Evolutionary conservation across 2,888 invertebrate genomes (phyloP), one percentile per base, ranked within the genome.

Genomic region (Xestobium rufovillosum): DNA sequence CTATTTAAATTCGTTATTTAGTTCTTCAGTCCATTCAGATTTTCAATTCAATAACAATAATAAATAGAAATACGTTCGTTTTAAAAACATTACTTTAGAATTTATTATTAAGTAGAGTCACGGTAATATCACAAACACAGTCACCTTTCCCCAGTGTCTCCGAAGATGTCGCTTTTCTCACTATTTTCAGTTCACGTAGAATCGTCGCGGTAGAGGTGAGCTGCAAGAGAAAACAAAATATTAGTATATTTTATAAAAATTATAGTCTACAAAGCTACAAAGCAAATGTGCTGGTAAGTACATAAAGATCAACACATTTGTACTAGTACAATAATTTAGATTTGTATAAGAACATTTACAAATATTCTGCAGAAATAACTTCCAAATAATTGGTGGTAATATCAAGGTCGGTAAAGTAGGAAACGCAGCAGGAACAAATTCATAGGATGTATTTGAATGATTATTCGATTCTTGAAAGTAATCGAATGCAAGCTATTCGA

Each of bases 71-170:
- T 35, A 47, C 39, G 35, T 26, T 14, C 33, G 30, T 28, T 26
- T 39, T 34, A 19, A 32, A 32, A 19, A 10, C 28, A 41, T 37
- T 41, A 41, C 48, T 53, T 56, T 56, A 55, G 54, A 56, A 55
- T 55, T 53, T 11, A 31, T 25, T 44, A 39, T 44, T 41, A 39
- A 44, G 42, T 44, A 33, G 36, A 49, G 56, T 56, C 57, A 56
- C 54, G 55, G 55, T 53, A 60, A 59, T 61, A 60, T 60, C 61
- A 61, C 60, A 60, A 51, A 55, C 57, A 55, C 52, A 50, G 52
- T 49, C 52, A 44, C 49, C 49, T 51, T 44, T 23, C 28, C 23
- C 12, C 32, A 27, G 11, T 35, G 36, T 32, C 16, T 23, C 27
- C 11, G 23, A 26, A 17, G 6, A 10, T 13, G 9, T 19, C 39